Conservation (phyloP, 2,797 vertebrate genomes). For the Leptoclinus maculatus region DNA sequence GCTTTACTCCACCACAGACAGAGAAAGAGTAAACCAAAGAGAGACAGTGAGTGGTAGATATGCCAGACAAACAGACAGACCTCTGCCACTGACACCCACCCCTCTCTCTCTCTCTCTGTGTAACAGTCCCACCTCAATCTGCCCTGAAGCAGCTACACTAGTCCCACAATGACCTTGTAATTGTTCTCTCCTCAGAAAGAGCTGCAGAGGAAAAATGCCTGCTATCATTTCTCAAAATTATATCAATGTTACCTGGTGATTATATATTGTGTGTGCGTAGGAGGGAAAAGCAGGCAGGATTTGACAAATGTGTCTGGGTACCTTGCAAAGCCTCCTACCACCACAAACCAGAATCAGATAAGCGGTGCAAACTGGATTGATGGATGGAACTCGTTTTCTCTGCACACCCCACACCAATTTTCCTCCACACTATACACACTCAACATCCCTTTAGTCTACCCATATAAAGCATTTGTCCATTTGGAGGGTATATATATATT, state of each 20-base stretch:
- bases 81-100: too few relatives aligned
- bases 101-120: neutral
- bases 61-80: neutral
- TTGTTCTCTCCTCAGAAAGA: slow-evolving; percentile 2
- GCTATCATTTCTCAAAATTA: slow-evolving; percentile 31
- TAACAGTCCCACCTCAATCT: neutral
- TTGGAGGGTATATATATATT: neutral
- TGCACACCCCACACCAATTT: neutral
- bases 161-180: neutral
- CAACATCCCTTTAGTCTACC: neutral
- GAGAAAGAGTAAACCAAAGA: neutral
- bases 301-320: neutral
- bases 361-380: neutral
- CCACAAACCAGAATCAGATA: neutral
- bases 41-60: neutral
- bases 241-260: slow-evolving; percentile 22
- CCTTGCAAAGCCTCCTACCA: neutral
- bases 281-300: neutral
- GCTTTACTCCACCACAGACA: too few relatives aligned
- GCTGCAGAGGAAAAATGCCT: slow-evolving; percentile 5
- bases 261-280: slow-evolving; percentile 1
- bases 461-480: neutral
- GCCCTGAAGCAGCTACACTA: neutral
- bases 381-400: neutral
- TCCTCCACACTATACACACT: neutral